These are phyloP conservation scores for Eristalis tenax DNA, from an alignment of 2,888 invertebrate genomes.

Conservation along the genomic window DNA sequence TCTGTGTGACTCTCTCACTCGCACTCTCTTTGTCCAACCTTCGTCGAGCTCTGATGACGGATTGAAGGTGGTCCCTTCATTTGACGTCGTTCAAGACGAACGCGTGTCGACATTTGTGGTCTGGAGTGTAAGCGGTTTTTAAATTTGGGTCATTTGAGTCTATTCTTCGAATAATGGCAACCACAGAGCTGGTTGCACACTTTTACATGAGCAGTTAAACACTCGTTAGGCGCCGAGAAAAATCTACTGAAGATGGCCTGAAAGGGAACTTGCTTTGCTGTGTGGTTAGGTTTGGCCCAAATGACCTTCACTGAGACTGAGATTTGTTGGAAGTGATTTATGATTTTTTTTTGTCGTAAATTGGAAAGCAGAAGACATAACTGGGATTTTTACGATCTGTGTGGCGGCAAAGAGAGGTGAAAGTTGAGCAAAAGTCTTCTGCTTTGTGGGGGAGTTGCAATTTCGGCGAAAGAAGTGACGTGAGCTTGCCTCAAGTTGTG, in stretches of 20 bases:
- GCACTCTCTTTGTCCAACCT: not conserved
- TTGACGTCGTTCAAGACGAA: slow-evolving; percentile 2
- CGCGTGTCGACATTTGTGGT: slow-evolving; percentile 48
- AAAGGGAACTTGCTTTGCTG: slow-evolving; percentile 12
- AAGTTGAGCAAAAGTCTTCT: too few relatives aligned
- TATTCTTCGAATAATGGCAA: slow-evolving; percentile 27
- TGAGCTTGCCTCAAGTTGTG: too few relatives aligned
- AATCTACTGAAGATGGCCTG: slow-evolving; percentile 22
- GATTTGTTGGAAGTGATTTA: not conserved
- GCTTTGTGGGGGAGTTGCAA: too few relatives aligned
- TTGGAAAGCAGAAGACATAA: not conserved
- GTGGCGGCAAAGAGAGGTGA: too few relatives aligned
- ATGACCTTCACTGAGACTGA: not conserved
- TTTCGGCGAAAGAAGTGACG: too few relatives aligned
- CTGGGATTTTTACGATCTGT: too few relatives aligned
- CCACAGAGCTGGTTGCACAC: slow-evolving; percentile 57
- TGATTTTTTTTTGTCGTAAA: not conserved
- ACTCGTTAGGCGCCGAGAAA: slow-evolving; percentile 49
- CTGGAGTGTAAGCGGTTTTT: slow-evolving; percentile 47
- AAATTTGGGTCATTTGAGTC: slow-evolving; percentile 42
- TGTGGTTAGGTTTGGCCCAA: not conserved
- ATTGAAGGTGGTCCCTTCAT: slow-evolving; percentile 40
- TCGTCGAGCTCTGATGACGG: slow-evolving; percentile 10
- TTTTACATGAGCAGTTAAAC: slow-evolving; percentile 43
- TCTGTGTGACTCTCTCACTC: not conserved